Conservation (phyloP, 2,113 vertebrate species). For the Rhabdomys dilectus region DNA sequence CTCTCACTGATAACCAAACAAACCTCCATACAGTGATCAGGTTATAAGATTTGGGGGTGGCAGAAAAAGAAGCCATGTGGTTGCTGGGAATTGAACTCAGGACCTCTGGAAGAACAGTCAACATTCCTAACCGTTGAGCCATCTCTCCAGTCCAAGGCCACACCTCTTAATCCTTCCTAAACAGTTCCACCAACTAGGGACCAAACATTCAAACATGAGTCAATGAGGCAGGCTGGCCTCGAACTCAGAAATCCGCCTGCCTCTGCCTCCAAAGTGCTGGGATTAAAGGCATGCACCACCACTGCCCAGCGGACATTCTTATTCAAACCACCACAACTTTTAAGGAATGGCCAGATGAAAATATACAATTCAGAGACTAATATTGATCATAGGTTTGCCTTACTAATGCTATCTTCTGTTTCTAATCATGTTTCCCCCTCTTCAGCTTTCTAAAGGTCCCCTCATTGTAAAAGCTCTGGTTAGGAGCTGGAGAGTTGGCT, state of each 20-base stretch:
- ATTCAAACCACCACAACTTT: neutral
- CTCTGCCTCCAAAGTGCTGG: no score
- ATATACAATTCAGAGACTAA: neutral
- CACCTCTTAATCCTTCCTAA: neutral
- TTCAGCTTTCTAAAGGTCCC: neutral
- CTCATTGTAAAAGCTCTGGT: neutral
- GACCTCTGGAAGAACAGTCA: no score
- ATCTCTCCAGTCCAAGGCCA: neutral
- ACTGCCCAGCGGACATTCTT: no score
- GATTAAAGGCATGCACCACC: no score
- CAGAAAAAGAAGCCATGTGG: neutral
- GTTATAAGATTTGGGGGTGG: neutral
- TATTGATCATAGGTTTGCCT: neutral
- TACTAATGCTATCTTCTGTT: neutral
- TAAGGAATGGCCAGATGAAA: neutral
- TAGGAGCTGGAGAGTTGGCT: neutral
- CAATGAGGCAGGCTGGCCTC: no score
- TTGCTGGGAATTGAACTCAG: no score
- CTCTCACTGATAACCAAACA: constrained; percentile 13
- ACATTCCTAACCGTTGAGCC: no score
- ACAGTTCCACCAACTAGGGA: neutral
- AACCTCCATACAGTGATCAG: neutral
- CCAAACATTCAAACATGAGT: neutral
- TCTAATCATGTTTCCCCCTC: neutral
- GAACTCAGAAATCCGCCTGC: no score